Conservation (phyloP, 2,113 vertebrate genomes). For the Hydrochoerus hydrochaeris region DNA sequence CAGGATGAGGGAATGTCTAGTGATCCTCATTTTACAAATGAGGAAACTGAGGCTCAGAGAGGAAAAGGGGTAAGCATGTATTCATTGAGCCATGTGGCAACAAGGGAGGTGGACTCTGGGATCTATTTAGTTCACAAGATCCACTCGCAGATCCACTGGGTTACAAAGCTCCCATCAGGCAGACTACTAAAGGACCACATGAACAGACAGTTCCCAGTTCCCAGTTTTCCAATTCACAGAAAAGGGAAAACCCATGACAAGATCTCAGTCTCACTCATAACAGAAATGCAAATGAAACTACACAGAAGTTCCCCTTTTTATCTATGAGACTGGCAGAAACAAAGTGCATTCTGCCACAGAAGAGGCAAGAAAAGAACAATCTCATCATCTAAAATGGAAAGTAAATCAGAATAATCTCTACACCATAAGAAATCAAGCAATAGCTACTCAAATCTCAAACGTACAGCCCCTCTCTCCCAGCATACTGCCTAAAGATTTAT, state of each 20-base stretch:
- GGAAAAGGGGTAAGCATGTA: not conserved
- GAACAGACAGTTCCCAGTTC: not conserved
- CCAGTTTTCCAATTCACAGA: not conserved
- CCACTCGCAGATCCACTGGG: not conserved
- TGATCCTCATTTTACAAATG: not conserved
- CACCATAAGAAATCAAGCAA: not conserved
- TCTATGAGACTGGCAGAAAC: not conserved
- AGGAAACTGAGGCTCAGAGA: not conserved
- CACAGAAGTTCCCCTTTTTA: not conserved
- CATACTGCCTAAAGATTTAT: not conserved
- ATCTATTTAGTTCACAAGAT: not conserved
- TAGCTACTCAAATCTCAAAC: not conserved
- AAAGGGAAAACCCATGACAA: not conserved
- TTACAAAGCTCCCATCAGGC: not conserved
- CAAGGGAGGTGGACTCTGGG: not conserved
- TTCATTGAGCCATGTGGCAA: not conserved
- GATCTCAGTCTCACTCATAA: not conserved
- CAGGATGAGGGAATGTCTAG: not conserved
- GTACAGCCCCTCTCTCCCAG: not conserved
- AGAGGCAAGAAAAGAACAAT: not conserved
- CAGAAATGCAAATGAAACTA: conserved; percentile 8
- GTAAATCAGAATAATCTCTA: not conserved
- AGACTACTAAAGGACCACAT: not conserved
- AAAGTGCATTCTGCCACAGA: not conserved
- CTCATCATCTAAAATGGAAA: not conserved